Percentiles rank a stretch among this genome's conserved stretches.
Evolutionary conservation across 2,888 invertebrate species (phyloP).

Genomic region (Agriopis aurantiaria): DNA sequence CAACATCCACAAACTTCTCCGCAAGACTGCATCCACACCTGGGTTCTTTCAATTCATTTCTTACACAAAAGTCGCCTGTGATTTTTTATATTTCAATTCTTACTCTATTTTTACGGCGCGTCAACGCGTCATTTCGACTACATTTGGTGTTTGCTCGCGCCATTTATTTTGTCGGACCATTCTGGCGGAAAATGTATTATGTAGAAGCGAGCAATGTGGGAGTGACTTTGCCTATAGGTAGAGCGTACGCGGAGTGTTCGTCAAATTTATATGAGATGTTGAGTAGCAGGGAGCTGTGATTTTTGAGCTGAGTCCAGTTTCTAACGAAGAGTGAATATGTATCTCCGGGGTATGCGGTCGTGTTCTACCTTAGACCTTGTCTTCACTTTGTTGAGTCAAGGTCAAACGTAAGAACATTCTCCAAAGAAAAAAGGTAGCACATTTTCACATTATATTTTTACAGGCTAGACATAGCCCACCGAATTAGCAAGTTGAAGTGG

Average conservation of each 20-base stretch:
- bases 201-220: slow-evolving; percentile 15
- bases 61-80: slow-evolving; percentile 23
- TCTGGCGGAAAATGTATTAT: slow-evolving; percentile 25
- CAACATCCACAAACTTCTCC: slow-evolving; percentile 18
- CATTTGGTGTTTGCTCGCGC: slow-evolving; percentile 10
- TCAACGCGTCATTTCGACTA: slow-evolving; percentile 24
- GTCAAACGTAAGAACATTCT: too few relatives aligned
- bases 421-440: too few relatives aligned
- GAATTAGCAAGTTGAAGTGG: too few relatives aligned
- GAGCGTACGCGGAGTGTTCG: slow-evolving; percentile 2
- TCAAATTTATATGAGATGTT: slow-evolving; percentile 28
- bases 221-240: slow-evolving; percentile 1
- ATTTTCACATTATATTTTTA: too few relatives aligned
- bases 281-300: slow-evolving; percentile 6
- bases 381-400: too few relatives aligned
- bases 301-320: not conserved
- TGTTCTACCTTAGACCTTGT: too few relatives aligned
- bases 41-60: slow-evolving; percentile 33
- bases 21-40: slow-evolving; percentile 37
- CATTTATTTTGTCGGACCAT: slow-evolving; percentile 28
- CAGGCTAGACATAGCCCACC: too few relatives aligned
- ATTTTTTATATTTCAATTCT: slow-evolving; percentile 45
- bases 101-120: slow-evolving; percentile 32
- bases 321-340: not conserved
- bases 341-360: too few relatives aligned